Percentiles rank a stretch among this genome's conserved stretches.
phyloP scores from a whole-genome alignment of 2,113 vertebrate species.

The Meles meles region DNA sequence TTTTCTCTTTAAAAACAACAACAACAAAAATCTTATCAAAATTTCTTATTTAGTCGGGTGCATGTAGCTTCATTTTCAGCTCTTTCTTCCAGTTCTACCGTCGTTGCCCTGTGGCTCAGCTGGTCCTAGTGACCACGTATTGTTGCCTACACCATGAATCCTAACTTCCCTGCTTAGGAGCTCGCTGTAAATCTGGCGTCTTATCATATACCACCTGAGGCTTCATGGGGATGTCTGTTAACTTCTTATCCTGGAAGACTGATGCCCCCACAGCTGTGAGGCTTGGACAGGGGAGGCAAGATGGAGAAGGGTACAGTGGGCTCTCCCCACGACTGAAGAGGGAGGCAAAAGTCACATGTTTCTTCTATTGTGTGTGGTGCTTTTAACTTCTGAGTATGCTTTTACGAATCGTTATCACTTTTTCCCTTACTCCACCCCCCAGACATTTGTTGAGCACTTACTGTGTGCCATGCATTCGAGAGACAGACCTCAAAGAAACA shows the following conservation, averaged over 20 bases:
- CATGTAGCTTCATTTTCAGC: background rate
- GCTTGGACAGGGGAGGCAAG: accelerated
- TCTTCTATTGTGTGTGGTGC: background rate
- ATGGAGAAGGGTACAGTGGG: accelerated
- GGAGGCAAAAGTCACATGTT: background rate
- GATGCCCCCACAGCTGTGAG: accelerated
- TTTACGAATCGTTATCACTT: background rate
- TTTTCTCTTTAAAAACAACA: background rate
- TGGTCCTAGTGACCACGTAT: background rate
- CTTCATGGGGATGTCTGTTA: background rate
- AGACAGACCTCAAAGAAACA: background rate
- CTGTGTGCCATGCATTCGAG: background rate
- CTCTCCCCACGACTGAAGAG: background rate
- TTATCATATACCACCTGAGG: background rate
- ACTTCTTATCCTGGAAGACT: too few relatives aligned
- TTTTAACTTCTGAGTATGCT: background rate
- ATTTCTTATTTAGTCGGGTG: background rate
- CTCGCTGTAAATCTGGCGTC: background rate
- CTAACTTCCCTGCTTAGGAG: background rate
- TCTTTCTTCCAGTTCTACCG: background rate
- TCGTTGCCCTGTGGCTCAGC: background rate
- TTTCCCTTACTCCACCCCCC: background rate
- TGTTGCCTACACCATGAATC: accelerated
- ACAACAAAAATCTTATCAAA: background rate
- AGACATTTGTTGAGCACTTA: background rate